phyloP scores from a whole-genome alignment of 2,888 invertebrate genomes.

The Drosophila borealis region DNA sequence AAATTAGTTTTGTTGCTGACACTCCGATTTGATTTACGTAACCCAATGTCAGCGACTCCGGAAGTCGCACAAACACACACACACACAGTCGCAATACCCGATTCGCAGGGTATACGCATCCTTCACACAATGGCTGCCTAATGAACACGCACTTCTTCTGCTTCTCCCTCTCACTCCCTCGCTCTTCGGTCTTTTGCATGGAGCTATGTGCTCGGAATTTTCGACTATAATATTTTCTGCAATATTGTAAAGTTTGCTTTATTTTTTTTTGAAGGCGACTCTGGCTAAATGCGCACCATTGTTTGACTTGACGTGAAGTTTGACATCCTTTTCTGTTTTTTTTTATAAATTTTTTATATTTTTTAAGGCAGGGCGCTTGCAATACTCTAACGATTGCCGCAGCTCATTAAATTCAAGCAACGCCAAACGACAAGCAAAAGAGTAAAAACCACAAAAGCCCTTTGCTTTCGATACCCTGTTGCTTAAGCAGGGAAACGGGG shows the following conservation, averaged over 20 bases:
- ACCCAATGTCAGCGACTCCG: slow-evolving; percentile 29
- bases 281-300: slow-evolving; percentile 23
- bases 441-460: slow-evolving; percentile 63
- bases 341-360: neutral
- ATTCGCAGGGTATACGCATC: neutral
- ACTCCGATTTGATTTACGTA: slow-evolving; percentile 59
- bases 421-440: slow-evolving; percentile 40
- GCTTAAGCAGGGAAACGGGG: neutral
- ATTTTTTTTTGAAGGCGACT: slow-evolving; percentile 8
- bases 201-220: slow-evolving; percentile 35
- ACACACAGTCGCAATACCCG: neutral
- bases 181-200: slow-evolving; percentile 11
- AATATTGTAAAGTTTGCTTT: slow-evolving; percentile 46
- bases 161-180: neutral
- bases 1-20: slow-evolving; percentile 73
- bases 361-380: slow-evolving; percentile 1
- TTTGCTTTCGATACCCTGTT: slow-evolving; percentile 27
- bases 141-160: slow-evolving; percentile 43
- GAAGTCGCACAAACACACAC: slow-evolving; percentile 27
- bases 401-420: slow-evolving; percentile 70
- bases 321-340: neutral
- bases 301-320: slow-evolving; percentile 11
- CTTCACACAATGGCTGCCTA: slow-evolving; percentile 58
- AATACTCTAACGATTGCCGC: slow-evolving; percentile 51
- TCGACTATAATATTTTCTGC: slow-evolving; percentile 16